Evolutionary conservation across 2,888 invertebrate genomes (phyloP).

Genomic region (Euphydryas editha): DNA sequence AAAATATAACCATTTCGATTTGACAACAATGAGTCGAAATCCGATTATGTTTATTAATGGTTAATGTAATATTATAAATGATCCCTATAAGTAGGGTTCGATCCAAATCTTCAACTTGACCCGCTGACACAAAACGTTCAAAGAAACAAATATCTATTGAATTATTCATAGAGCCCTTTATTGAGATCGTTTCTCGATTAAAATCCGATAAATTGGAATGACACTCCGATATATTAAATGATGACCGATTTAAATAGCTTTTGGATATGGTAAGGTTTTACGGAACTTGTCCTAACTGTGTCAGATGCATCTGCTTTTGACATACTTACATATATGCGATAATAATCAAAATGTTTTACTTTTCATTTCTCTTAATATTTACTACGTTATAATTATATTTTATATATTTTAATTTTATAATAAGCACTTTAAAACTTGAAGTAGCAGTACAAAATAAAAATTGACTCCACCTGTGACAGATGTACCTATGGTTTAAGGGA

Average conservation of each 20-base stretch:
- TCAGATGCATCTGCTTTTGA: slow-evolving; percentile 12
- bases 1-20: neutral
- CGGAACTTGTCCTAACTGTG: slow-evolving; percentile 11
- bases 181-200: slow-evolving; percentile 28
- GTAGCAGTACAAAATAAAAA: too few relatives aligned
- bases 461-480: too few relatives aligned
- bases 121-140: slow-evolving; percentile 31
- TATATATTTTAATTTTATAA: neutral
- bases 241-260: slow-evolving; percentile 14
- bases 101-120: slow-evolving; percentile 6
- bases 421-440: too few relatives aligned
- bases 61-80: slow-evolving; percentile 11
- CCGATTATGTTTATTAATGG: slow-evolving; percentile 5
- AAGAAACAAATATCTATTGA: slow-evolving; percentile 33
- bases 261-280: slow-evolving; percentile 19
- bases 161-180: slow-evolving; percentile 37
- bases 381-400: neutral
- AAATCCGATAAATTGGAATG: slow-evolving; percentile 28
- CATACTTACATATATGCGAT: neutral
- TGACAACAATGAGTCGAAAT: neutral
- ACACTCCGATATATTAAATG: slow-evolving; percentile 23
- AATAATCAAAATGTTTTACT: slow-evolving; percentile 29
- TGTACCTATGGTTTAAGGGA: too few relatives aligned
- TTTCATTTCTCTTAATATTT: slow-evolving; percentile 34
- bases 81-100: neutral